Conservation (phyloP, 2,797 vertebrate genomes). For the Hozukius guyotensis region DNA sequence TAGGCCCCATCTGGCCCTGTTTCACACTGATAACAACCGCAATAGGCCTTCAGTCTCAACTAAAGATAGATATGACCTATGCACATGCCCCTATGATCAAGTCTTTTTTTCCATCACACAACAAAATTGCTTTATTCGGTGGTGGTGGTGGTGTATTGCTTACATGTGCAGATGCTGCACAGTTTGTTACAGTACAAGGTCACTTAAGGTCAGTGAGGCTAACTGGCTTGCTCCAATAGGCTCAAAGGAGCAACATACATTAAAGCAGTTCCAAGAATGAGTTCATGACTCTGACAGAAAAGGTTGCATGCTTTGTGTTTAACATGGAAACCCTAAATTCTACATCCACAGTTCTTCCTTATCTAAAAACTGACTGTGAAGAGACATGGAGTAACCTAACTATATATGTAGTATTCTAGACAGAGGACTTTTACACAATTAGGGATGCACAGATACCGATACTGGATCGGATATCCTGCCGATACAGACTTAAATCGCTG, state of each 20-base stretch:
- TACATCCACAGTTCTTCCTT: neutral
- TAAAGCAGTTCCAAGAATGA: constrained; percentile 3
- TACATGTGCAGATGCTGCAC: constrained; percentile 4
- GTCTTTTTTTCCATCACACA: neutral
- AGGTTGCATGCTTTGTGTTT: neutral
- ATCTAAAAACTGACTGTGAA: neutral
- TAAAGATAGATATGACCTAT: constrained; percentile 48
- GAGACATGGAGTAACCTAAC: neutral
- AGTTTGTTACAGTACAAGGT: constrained; percentile 18
- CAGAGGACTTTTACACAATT: neutral
- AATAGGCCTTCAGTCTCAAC: constrained; percentile 24
- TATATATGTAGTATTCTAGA: neutral
- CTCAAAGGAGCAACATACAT: neutral
- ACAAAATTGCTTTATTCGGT: neutral
- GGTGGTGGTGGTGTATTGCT: constrained; percentile 4
- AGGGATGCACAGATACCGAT: too few species aligned
- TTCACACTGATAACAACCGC: constrained; percentile 52
- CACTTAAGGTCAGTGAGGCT: neutral
- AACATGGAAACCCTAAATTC: neutral
- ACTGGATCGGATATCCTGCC: neutral
- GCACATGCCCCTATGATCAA: constrained; percentile 8
- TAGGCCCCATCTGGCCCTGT: constrained; percentile 59
- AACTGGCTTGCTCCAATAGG: constrained; percentile 5
- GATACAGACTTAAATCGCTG: neutral
- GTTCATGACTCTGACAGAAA: neutral